Base-by-base conservation (phyloP, 2,888 invertebrate species). In the Dasysyrphus albostriatus region DNA sequence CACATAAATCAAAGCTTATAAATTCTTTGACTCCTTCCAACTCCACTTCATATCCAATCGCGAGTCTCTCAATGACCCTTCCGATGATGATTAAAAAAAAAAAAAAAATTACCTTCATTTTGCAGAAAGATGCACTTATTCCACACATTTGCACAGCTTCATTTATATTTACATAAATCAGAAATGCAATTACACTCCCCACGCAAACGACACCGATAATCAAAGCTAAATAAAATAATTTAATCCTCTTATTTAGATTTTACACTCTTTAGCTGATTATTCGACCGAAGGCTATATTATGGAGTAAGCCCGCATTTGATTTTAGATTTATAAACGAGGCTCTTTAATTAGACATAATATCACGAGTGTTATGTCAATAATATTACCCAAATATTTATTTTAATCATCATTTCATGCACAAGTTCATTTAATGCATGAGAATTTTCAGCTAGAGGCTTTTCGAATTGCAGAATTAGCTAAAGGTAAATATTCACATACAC, bases 261-360 rank as follows among this genome's bases (percentile, higher is more conserved):
- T 69, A 51, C 51, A 69, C 51, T 69, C 51, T 69, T 69, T 69
- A 69, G 67, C 67, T 69, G 67, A n/a, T 69, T 39, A 69, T 69
- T 69, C 51, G 49, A 69, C 67, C 51, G 14, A 69, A 69, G 49
- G 19, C 34, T 67, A 19, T 67, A 10, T n/a, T 8, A 19, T 54
- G 12, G 19, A 51, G 6, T n/a, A 61, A 61, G 44, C 44, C 42
- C 29, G 44, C 24, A 47, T 47, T 67, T 34, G 47, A 16, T 49
- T 63, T 63, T 3, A 42, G 37, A 42, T 34, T 29, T 29, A 32
- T 24, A 24, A 24, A 7, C 32, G 32, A 0, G 1, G n/a, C 8
- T 61, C 10, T 44, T 63, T 63, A 63, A 63, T 63, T 63, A 47
- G 32, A 63, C 4, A 29, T 44, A 63, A 63, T 47, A 3, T 32